Conservation (phyloP, 2,888 invertebrate genomes). For the Epirrita christyi region DNA sequence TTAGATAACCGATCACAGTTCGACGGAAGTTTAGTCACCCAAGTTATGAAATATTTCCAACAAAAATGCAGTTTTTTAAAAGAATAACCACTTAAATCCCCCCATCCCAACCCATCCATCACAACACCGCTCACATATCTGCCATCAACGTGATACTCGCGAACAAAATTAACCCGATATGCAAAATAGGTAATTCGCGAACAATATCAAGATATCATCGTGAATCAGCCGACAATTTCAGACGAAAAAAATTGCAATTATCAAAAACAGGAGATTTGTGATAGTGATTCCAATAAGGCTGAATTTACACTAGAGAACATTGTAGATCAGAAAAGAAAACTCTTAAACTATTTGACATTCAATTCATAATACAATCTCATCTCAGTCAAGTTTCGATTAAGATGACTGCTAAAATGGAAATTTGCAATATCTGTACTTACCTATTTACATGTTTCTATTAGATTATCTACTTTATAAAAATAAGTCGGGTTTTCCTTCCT, state of each 20-base stretch:
- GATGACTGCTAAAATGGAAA: too few species aligned
- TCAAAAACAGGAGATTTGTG: too few species aligned
- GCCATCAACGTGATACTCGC: slow-evolving; percentile 30
- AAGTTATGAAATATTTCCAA: not conserved
- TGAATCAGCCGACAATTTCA: not conserved
- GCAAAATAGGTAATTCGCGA: slow-evolving; percentile 45
- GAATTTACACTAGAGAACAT: not conserved
- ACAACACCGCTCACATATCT: slow-evolving; percentile 16
- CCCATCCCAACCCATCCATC: slow-evolving; percentile 17
- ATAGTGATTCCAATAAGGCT: not conserved
- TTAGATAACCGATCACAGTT: too few species aligned
- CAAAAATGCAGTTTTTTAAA: slow-evolving; percentile 6
- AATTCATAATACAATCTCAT: too few species aligned
- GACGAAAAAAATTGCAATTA: slow-evolving; percentile 3
- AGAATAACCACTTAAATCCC: not conserved
- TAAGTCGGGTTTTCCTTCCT: too few species aligned
- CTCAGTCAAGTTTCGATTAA: too few species aligned
- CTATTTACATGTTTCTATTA: too few species aligned
- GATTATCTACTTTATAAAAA: too few species aligned
- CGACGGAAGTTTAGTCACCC: not conserved
- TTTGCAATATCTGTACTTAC: too few species aligned
- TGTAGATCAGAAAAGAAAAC: too few species aligned
- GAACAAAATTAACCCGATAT: slow-evolving; percentile 41
- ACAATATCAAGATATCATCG: slow-evolving; percentile 34
- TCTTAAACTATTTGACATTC: too few species aligned